These are phyloP conservation scores for Pterocles orientalis DNA, from an alignment of 2,113 vertebrate genomes.

Conservation along the genomic window DNA sequence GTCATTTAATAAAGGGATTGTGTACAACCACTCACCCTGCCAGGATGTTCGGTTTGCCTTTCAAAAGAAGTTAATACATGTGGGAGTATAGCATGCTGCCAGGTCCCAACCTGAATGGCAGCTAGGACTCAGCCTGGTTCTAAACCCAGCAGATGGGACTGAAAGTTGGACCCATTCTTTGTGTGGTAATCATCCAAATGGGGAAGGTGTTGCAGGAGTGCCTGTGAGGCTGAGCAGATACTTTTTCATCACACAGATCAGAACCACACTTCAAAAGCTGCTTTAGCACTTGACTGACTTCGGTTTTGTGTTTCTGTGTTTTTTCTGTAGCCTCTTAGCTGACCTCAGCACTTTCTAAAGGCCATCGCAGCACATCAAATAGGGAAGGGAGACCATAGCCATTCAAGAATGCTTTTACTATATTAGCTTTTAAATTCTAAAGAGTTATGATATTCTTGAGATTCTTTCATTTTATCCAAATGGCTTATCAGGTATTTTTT, in stretches of 20 bases:
- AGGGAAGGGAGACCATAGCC: background rate
- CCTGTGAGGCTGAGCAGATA: background rate
- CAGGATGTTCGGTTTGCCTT: background rate
- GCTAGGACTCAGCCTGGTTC: background rate
- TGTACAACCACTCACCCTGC: too few species aligned
- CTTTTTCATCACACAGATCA: background rate
- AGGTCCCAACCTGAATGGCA: background rate
- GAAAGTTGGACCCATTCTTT: background rate
- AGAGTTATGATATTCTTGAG: background rate
- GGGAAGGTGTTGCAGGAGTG: background rate
- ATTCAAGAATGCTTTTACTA: background rate
- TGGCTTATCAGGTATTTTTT: background rate
- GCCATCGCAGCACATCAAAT: background rate
- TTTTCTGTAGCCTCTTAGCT: background rate
- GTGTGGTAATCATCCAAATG: background rate
- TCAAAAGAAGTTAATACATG: background rate
- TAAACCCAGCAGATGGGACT: background rate
- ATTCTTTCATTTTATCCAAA: background rate
- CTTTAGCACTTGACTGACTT: background rate
- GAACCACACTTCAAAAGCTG: background rate
- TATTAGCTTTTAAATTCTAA: background rate
- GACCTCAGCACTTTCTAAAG: background rate
- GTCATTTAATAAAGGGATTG: background rate
- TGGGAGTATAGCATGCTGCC: background rate
- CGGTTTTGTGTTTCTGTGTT: background rate